Evolutionary conservation across 2,797 vertebrate species (phyloP), one percentile per base, ranked within the genome.

Genomic region (Halcyon smyrnensis): DNA sequence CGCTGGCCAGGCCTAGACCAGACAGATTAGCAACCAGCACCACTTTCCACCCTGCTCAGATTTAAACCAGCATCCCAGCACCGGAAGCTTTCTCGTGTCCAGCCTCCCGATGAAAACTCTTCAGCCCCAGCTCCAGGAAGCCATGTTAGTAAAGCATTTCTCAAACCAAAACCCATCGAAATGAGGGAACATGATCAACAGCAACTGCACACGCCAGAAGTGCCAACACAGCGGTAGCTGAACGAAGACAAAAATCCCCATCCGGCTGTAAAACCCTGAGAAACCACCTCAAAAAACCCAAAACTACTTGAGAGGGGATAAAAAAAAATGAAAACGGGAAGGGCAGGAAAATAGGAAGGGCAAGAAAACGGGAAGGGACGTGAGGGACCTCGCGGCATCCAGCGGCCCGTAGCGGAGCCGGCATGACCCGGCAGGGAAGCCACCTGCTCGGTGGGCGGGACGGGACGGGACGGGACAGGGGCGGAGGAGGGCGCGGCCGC

Each of bases 1-100:
- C 0, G 1, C 8, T 1, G 3, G 19, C 43, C 19, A 2, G 5
- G 14, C 13, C 43, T 19, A 5, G 7, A 27, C 3, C 18, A 32
- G 30, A 7, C 11, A 14, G 37, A 13, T 14, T 2, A 34, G 25
- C 11, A 19, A 39, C 10, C 14, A 11, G 23, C 9, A 0, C 2
- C 45, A 12, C 75, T 20, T 48, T 24, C 27, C 43, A 23, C 11
- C 23, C 43, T 1, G 21, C 12, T 30, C 4, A 46, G 63, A 59
- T 8, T 20, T 16, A 32, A 78, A 60, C 15, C 53, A 3, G 11
- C 2, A 3, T 23, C 51, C 28, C 64, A 32, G 17, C n/a, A 16
- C 21, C 5, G 23, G 19, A 5, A 60, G 17, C 11, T 19, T 46
- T 11, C 25, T 37, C 18, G 13, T 8, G 15, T 1, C 8, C 56